These are phyloP conservation scores for Adineta ricciae DNA, from an alignment of 2,888 invertebrate species.

Conservation along the genomic window DNA sequence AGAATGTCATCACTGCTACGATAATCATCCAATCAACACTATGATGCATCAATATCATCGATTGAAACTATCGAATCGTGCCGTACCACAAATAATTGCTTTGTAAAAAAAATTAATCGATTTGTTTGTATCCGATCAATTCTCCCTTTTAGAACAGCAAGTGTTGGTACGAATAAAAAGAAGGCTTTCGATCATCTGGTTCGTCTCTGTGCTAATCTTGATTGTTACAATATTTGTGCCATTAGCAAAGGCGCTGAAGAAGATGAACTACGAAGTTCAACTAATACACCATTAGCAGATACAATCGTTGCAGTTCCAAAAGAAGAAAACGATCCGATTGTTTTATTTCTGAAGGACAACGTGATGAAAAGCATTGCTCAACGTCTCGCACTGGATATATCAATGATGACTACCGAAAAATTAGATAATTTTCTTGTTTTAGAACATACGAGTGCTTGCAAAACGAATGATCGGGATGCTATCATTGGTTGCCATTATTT, in stretches of 20 bases:
- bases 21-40: constrained; percentile 34
- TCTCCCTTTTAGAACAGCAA: background rate
- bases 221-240: background rate
- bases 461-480: background rate
- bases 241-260: background rate
- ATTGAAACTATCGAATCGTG: background rate
- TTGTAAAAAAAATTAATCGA: constrained; percentile 17
- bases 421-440: background rate
- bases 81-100: constrained; percentile 34
- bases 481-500: background rate
- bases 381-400: background rate
- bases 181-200: background rate
- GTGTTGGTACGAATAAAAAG: constrained; percentile 16
- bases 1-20: constrained; percentile 35
- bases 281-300: constrained; percentile 1
- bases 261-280: background rate
- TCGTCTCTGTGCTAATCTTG: constrained; percentile 9
- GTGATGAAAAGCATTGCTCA: background rate
- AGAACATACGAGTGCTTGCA: background rate
- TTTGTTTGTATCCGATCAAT: background rate
- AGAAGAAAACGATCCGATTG: background rate
- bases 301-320: background rate
- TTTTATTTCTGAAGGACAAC: background rate
- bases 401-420: background rate
- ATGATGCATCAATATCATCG: constrained; percentile 33